These are phyloP conservation scores for Typhlichthys eigenmanni DNA, from an alignment of 2,797 vertebrate species.

Conservation along the genomic window DNA sequence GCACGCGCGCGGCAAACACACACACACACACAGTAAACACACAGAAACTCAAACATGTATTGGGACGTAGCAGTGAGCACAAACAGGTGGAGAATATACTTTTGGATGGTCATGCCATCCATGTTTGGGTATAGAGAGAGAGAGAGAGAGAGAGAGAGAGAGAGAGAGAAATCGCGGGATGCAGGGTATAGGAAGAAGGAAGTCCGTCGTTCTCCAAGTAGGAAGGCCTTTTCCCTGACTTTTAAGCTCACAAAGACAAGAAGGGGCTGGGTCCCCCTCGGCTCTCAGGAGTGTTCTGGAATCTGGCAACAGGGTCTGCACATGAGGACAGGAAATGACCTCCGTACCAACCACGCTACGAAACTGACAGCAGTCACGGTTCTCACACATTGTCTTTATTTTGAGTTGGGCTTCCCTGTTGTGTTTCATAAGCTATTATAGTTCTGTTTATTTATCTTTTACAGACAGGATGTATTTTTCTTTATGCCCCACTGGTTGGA, in stretches of 20 bases:
- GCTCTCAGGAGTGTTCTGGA: conserved; percentile 60
- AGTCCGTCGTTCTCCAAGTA: conserved; percentile 64
- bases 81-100: too few relatives aligned
- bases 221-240: conserved; percentile 71
- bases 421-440: neutral
- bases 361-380: conserved; percentile 18
- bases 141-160: neutral
- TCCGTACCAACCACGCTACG: conserved; percentile 20
- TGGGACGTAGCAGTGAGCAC: too few relatives aligned
- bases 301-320: conserved; percentile 62
- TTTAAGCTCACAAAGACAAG: conserved; percentile 78
- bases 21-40: neutral
- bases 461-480: neutral
- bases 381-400: conserved; percentile 25
- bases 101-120: neutral
- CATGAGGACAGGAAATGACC: conserved; percentile 55
- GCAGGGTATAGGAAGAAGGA: conserved; percentile 45
- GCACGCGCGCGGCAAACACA: neutral
- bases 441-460: neutral
- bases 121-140: conserved; percentile 5
- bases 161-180: conserved; percentile 52
- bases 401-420: neutral
- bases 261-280: conserved; percentile 65
- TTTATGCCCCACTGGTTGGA: neutral
- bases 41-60: neutral